Percentiles rank a stretch among this genome's conserved stretches.
These are phyloP conservation scores for Dermochelys coriacea DNA, from an alignment of 2,797 vertebrate species.

Conservation along the genomic window DNA sequence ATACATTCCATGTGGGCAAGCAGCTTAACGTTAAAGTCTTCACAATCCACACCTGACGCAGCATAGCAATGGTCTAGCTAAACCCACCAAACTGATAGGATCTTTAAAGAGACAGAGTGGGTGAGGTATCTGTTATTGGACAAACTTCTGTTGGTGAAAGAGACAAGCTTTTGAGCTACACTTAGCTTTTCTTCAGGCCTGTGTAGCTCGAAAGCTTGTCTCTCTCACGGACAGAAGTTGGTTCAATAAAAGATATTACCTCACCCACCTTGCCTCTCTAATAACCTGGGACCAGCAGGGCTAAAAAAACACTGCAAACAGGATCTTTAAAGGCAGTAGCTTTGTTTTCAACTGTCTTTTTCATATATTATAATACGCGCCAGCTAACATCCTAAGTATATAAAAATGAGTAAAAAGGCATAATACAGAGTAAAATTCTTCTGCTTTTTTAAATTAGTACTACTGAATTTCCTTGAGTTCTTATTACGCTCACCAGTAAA, in stretches of 20 bases:
- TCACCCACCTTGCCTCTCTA: background rate
- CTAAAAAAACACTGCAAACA: background rate
- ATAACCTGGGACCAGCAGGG: background rate
- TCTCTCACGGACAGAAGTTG: background rate
- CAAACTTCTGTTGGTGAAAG: background rate
- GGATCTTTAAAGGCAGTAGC: background rate
- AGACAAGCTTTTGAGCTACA: no score
- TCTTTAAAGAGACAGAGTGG: background rate
- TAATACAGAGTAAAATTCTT: rapidly evolving
- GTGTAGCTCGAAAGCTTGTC: background rate
- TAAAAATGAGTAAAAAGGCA: background rate
- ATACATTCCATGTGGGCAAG: background rate
- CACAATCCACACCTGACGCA: rapidly evolving
- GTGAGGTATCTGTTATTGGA: background rate
- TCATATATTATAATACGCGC: background rate
- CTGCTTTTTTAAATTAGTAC: background rate
- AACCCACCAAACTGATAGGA: background rate
- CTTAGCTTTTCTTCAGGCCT: background rate
- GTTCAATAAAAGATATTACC: background rate
- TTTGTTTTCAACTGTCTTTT: background rate
- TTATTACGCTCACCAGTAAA: background rate
- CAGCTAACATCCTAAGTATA: background rate
- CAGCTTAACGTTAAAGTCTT: background rate
- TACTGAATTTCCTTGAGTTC: background rate
- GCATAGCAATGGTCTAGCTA: rapidly evolving